These are phyloP conservation scores for Clarias magur DNA, from an alignment of 2,113 vertebrate species.

Conservation along the genomic window DNA sequence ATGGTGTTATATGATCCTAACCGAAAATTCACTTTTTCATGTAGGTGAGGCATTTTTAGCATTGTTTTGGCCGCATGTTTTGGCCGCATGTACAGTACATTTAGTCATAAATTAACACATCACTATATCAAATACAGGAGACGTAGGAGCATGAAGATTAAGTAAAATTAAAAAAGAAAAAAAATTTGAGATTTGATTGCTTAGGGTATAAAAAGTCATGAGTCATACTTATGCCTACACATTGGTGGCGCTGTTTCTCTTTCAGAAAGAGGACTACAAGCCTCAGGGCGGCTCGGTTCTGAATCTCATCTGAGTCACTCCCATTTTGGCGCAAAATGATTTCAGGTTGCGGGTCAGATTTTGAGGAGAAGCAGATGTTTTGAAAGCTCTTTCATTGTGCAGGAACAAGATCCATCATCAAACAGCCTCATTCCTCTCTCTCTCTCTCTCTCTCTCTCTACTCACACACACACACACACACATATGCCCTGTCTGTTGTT, in stretches of 20 bases:
- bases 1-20: no score
- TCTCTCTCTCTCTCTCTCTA: neutral
- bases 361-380: slow-evolving; percentile 55
- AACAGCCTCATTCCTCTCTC: neutral
- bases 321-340: slow-evolving; percentile 32
- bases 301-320: slow-evolving; percentile 2
- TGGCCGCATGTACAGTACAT: no score
- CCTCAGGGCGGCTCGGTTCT: neutral
- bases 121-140: neutral
- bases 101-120: neutral
- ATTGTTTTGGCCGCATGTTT: no score
- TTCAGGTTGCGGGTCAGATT: slow-evolving; percentile 41
- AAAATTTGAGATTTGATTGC: no score
- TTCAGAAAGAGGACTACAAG: neutral
- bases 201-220: neutral
- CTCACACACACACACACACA: no score
- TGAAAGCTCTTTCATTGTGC: slow-evolving; percentile 44
- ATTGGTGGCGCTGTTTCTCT: slow-evolving; percentile 60
- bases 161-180: neutral
- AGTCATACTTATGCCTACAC: slow-evolving; percentile 3
- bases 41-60: no score
- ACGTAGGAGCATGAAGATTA: neutral
- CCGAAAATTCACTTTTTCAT: no score
- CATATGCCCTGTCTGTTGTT: neutral
- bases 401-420: neutral